Percentiles rank a stretch among this genome's conserved stretches.
These are phyloP conservation scores for Psilanteris sp. DNA, from an alignment of 1,140 invertebrate genomes.

Conservation along the genomic window DNA sequence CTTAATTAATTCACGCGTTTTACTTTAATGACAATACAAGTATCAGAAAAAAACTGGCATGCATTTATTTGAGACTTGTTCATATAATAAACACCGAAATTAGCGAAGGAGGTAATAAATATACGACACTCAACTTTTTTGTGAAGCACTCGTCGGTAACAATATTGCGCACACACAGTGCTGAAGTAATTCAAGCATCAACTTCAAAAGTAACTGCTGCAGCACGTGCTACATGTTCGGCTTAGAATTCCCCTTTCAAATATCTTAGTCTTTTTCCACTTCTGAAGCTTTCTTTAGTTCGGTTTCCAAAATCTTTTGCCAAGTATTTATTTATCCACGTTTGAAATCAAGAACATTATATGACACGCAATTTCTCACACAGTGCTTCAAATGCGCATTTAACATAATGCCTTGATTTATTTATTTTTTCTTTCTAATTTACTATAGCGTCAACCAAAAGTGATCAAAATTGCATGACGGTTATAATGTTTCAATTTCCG, in stretches of 20 bases:
- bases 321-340: slow-evolving; percentile 39
- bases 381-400: neutral
- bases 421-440: slow-evolving; percentile 39
- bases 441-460: slow-evolving; percentile 22
- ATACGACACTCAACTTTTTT: slow-evolving; percentile 39
- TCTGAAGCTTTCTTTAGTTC: slow-evolving; percentile 41
- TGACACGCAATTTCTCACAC: slow-evolving; percentile 22
- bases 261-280: slow-evolving; percentile 32
- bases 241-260: slow-evolving; percentile 50
- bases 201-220: slow-evolving; percentile 71
- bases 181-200: slow-evolving; percentile 68
- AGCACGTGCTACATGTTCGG: slow-evolving; percentile 66
- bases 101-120: slow-evolving; percentile 43
- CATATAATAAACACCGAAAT: slow-evolving; percentile 42
- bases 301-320: slow-evolving; percentile 39
- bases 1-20: no score
- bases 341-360: slow-evolving; percentile 34
- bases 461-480: no score
- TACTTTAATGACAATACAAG: no score
- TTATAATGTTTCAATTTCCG: slow-evolving; percentile 22
- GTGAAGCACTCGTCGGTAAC: slow-evolving; percentile 46
- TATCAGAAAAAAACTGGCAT: no score
- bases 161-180: slow-evolving; percentile 51
- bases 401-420: no score
- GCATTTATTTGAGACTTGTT: slow-evolving; percentile 32